Conservation (phyloP, 2,797 vertebrate genomes). For the Antrozous pallidus region DNA sequence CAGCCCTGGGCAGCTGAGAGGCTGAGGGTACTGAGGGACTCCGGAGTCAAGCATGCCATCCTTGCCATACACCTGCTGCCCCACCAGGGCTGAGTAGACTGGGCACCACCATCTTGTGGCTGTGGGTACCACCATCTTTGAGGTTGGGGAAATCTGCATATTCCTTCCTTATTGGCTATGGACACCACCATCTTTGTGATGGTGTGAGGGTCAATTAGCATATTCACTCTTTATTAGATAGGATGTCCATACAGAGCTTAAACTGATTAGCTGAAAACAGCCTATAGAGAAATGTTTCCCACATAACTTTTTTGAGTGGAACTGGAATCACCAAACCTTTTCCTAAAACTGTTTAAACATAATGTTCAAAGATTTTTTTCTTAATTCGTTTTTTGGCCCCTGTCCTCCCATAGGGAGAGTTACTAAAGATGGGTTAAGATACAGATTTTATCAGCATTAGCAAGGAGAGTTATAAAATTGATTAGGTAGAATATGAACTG, state of each 20-base stretch:
- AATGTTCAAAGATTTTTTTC: neutral
- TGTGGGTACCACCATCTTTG: too few species aligned
- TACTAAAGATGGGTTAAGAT: neutral
- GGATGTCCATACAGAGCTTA: neutral
- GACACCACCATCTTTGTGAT: too few species aligned
- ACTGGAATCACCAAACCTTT: neutral
- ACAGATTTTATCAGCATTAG: slow-evolving; percentile 2
- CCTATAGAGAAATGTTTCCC: neutral
- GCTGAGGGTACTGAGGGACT: too few species aligned
- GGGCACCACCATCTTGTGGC: too few species aligned
- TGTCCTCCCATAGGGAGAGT: neutral
- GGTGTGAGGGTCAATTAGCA: too few species aligned
- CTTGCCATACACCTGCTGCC: too few species aligned
- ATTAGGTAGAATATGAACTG: neutral
- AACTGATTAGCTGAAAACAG: slow-evolving; percentile 35
- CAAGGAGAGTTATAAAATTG: neutral
- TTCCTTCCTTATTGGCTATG: too few species aligned
- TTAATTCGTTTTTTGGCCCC: neutral
- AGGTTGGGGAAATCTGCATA: too few species aligned
- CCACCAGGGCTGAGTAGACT: too few species aligned
- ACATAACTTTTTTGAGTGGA: slow-evolving; percentile 13
- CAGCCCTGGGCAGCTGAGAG: too few species aligned
- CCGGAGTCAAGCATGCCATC: too few species aligned
- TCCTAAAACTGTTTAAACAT: neutral
- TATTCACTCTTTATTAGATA: too few species aligned